These are phyloP conservation scores for Chitala chitala DNA, from an alignment of 2,113 vertebrate species.

Conservation along the genomic window DNA sequence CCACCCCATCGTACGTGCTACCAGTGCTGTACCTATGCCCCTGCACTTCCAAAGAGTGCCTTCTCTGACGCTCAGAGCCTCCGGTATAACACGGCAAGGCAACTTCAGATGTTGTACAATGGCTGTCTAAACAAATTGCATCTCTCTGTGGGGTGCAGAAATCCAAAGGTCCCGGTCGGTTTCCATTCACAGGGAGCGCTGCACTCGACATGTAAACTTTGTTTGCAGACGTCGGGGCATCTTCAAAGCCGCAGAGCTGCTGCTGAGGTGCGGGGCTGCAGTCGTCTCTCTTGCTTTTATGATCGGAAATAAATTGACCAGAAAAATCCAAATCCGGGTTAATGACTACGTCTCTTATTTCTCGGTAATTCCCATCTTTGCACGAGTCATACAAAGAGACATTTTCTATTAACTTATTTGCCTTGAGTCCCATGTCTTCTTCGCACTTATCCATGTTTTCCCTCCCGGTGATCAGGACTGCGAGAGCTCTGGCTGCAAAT, in stretches of 20 bases:
- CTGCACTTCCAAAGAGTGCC: constrained; percentile 73
- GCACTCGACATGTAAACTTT: constrained; percentile 64
- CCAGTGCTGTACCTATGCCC: constrained; percentile 69
- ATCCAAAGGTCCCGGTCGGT: constrained; percentile 56
- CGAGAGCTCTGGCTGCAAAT: constrained; percentile 24
- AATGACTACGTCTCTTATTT: constrained; percentile 54
- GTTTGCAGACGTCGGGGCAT: constrained; percentile 53
- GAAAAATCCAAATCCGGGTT: constrained; percentile 63
- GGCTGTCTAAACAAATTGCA: constrained; percentile 52
- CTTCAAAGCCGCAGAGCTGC: constrained; percentile 62
- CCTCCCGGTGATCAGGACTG: constrained; percentile 42
- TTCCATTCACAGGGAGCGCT: constrained; percentile 60
- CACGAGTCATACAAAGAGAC: constrained; percentile 68
- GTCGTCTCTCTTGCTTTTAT: constrained; percentile 61
- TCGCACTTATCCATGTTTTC: constrained; percentile 73
- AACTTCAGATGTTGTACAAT: constrained; percentile 74
- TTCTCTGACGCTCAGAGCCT: constrained; percentile 64
- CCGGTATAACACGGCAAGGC: constrained; percentile 76
- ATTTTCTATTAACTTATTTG: constrained; percentile 75
- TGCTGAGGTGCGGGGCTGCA: constrained; percentile 57
- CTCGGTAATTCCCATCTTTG: constrained; percentile 56
- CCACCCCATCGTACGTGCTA: constrained; percentile 58
- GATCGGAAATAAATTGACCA: constrained; percentile 47
- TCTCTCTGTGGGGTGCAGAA: constrained; percentile 59
- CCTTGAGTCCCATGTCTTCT: constrained; percentile 69